Conservation (phyloP, 2,797 vertebrate species). For the Ptychadena robeensis region DNA sequence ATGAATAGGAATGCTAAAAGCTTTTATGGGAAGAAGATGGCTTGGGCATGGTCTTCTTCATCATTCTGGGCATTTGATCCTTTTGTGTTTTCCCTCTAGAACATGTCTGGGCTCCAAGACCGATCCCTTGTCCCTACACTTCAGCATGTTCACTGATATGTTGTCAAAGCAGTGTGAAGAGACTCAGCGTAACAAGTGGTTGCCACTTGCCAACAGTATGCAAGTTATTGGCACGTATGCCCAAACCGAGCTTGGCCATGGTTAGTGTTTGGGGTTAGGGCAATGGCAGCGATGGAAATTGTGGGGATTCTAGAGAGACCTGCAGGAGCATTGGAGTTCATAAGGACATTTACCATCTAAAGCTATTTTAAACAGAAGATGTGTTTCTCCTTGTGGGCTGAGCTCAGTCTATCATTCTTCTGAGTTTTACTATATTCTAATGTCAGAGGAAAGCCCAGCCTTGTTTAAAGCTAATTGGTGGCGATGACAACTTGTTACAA, state of each 20-base stretch:
- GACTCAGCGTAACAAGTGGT: conserved; percentile 89
- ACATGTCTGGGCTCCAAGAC: conserved; percentile 67
- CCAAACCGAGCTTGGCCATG: conserved; percentile 95
- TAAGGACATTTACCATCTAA: no score
- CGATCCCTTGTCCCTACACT: conserved; percentile 84
- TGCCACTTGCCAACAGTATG: conserved; percentile 76
- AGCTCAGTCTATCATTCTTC: no score
- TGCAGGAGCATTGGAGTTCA: not conserved
- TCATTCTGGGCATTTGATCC: not conserved
- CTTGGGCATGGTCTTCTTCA: not conserved
- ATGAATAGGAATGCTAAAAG: no score
- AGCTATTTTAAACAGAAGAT: no score
- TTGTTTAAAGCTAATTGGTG: no score
- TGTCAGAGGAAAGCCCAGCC: no score
- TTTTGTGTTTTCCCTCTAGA: conserved; percentile 73
- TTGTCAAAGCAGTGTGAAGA: conserved; percentile 83
- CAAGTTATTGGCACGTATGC: conserved; percentile 90
- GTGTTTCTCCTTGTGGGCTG: no score
- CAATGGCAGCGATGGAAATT: conserved; percentile 10
- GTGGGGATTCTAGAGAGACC: conserved; percentile 16
- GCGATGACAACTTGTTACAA: no score
- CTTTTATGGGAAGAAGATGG: no score
- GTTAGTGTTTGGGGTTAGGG: conserved; percentile 81
- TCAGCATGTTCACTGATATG: conserved; percentile 90
- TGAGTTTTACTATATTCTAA: no score